These are phyloP conservation scores for Sterna hirundo DNA, from an alignment of 2,113 vertebrate species.

Conservation along the genomic window DNA sequence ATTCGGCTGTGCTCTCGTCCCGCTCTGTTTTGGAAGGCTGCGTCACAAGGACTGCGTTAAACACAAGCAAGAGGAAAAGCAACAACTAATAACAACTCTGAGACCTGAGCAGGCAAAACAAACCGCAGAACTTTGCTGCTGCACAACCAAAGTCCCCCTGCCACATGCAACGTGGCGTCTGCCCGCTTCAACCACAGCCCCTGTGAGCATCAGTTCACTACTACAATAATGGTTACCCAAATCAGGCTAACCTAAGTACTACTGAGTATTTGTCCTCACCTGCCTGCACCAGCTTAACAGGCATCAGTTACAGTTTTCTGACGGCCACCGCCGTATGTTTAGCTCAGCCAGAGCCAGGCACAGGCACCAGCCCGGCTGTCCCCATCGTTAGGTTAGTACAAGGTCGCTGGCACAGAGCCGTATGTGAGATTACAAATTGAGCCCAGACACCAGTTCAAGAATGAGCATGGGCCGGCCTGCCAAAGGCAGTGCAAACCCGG, in stretches of 20 bases:
- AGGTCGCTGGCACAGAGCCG: neutral
- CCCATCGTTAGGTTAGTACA: fast-evolving
- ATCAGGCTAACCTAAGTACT: fast-evolving
- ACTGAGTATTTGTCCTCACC: fast-evolving
- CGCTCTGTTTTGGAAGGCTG: neutral
- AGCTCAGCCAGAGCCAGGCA: neutral
- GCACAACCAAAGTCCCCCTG: fast-evolving
- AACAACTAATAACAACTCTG: neutral
- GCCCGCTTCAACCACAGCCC: neutral
- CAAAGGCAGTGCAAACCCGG: fast-evolving
- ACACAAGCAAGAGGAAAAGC: neutral
- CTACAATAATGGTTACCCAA: fast-evolving
- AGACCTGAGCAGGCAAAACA: no score
- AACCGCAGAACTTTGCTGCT: neutral
- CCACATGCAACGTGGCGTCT: fast-evolving
- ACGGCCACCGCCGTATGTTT: fast-evolving
- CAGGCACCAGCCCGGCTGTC: neutral
- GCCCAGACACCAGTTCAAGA: neutral
- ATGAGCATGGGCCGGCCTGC: neutral
- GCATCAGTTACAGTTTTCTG: neutral
- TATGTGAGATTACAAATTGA: fast-evolving
- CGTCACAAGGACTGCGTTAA: fast-evolving
- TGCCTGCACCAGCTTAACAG: neutral
- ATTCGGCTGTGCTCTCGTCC: fast-evolving
- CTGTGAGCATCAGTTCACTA: fast-evolving